Evolutionary conservation across 2,797 vertebrate species (phyloP).

Genomic region (Brotula barbata): DNA sequence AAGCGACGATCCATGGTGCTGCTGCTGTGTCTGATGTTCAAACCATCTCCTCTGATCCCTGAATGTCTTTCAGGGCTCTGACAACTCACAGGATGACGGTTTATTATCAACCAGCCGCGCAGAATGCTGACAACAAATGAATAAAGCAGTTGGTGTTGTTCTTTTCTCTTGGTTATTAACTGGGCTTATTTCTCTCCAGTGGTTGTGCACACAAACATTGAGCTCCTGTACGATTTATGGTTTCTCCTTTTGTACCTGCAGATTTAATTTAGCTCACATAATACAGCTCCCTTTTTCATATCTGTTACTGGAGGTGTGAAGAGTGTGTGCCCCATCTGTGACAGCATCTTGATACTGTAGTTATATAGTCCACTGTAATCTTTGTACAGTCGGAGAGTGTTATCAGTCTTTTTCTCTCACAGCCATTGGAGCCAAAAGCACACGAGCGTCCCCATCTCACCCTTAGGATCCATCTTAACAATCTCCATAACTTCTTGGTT

Average conservation of each 20-base stretch:
- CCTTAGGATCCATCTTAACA: too few relatives aligned
- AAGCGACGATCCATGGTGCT: slow-evolving; percentile 32
- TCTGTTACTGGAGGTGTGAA: not conserved
- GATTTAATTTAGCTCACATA: not conserved
- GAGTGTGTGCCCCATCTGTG: slow-evolving; percentile 2
- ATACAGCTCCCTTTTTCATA: not conserved
- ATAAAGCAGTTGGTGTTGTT: slow-evolving; percentile 12
- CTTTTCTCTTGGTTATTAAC: slow-evolving; percentile 34
- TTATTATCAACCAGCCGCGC: slow-evolving; percentile 23
- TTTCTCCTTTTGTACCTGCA: slow-evolving; percentile 21
- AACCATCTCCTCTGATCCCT: not conserved
- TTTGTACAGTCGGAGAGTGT: too few relatives aligned
- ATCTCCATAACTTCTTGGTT: too few relatives aligned
- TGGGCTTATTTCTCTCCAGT: slow-evolving; percentile 19
- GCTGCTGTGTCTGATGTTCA: not conserved
- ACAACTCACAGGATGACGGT: not conserved
- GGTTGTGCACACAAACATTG: slow-evolving; percentile 8
- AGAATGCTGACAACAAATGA: slow-evolving; percentile 13
- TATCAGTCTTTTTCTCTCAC: not conserved
- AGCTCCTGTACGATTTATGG: too few relatives aligned
- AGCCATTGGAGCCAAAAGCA: too few relatives aligned
- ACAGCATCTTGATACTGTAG: not conserved
- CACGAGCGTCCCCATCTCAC: too few relatives aligned
- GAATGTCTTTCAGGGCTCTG: not conserved
- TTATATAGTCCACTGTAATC: too few relatives aligned